Percentiles rank a stretch among this genome's conserved stretches.
phyloP scores from a whole-genome alignment of 2,888 invertebrate genomes.

The Heterodera filipjevi region DNA sequence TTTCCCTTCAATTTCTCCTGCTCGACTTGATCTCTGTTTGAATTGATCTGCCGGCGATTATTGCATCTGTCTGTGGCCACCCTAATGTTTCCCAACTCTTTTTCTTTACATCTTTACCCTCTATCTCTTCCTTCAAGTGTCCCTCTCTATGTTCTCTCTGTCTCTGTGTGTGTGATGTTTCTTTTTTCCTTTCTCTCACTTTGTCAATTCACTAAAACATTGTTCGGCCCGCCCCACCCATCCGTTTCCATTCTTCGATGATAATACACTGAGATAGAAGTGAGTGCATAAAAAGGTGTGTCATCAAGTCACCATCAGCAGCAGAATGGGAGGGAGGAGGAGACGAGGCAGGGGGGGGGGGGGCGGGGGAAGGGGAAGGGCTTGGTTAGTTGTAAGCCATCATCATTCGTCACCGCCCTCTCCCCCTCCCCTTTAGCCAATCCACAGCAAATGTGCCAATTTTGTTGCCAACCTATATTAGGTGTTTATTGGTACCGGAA shows the following conservation, averaged over 20 bases:
- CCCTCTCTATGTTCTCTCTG: too few relatives aligned
- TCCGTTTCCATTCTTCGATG: background rate
- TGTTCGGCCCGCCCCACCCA: background rate
- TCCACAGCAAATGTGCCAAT: background rate
- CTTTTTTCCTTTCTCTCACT: too few relatives aligned
- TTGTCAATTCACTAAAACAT: background rate
- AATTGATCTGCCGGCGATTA: background rate
- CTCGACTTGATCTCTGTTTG: background rate
- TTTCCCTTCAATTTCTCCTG: background rate
- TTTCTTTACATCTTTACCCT: too few relatives aligned
- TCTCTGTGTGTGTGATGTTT: too few relatives aligned
- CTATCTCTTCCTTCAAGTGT: too few relatives aligned
- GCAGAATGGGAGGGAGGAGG: background rate
- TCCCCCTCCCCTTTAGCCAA: background rate
- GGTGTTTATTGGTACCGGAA: too few relatives aligned
- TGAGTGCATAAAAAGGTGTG: background rate
- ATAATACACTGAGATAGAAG: background rate
- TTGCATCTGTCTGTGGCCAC: background rate
- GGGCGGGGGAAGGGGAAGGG: background rate
- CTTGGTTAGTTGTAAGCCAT: background rate
- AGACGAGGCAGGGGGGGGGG: background rate
- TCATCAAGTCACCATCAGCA: background rate
- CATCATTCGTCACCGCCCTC: background rate
- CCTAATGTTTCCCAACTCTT: too few relatives aligned
- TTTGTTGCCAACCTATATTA: background rate